Base-by-base conservation (phyloP, 2,113 vertebrate genomes). In the Mandrillus leucophaeus region DNA sequence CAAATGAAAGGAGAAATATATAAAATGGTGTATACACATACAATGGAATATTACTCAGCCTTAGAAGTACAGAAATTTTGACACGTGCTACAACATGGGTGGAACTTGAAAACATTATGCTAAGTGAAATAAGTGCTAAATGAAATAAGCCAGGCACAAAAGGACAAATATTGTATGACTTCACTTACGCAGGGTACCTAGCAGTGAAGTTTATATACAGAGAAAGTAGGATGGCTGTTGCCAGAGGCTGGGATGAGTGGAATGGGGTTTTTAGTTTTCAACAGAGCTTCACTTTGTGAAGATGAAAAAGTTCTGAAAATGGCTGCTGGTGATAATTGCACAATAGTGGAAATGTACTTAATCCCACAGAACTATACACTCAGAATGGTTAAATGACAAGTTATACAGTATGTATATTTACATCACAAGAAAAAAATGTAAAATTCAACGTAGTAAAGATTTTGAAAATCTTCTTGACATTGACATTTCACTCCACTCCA, bases 241-340 rank as follows among this genome's bases (percentile, higher is more conserved):
- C 11, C 11, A 87, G 4, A 4, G 1, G 9, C 5, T 45, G 8
- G 1, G 5, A 7, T 1, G 0, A 57, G 10, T 4, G 17, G 9
- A 1, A 12, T 23, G 55, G 23, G 2, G 45, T 14, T 32, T 76
- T 59, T 52, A 10, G 25, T 76, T 86, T 45, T 66, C 50, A 68
- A 18, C 20, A n/a, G 6, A 88, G 25, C 38, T 82, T 81, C 5
- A 22, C 4, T 82, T 57, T 48, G 10, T 55, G 30, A 90, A 87
- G 52, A 50, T 50, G 17, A 22, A 57, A 70, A 48, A 32, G 1
- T 35, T 93, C 32, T 73, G 13, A 32, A 87, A 18, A 38, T 79
- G 45, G n/a, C n/a, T 55, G 2, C 1, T 23, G 2, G 1, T 79
- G 12, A 17, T 57, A 35, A 3, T 55, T 68, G n/a, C 16, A 64